Percentiles rank a stretch among this genome's conserved stretches.
Conservation (phyloP, 30 jellyfish, hydroid and myxozoan species). For the Turritopsis rubra region DNA sequence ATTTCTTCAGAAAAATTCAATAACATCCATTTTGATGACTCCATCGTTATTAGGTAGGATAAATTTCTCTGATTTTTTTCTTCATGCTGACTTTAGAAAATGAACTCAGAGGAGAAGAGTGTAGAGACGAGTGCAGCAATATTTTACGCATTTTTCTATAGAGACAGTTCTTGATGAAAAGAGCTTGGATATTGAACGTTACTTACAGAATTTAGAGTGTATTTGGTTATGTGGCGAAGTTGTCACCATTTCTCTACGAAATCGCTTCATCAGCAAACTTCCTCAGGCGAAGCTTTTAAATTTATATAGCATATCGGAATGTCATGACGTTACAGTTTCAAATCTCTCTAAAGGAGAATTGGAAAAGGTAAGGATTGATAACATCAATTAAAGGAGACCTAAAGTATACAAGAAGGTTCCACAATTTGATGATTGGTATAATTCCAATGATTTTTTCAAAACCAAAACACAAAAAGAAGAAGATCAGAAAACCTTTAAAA, state of each 20-base stretch:
- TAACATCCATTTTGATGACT: slow-evolving; percentile 64
- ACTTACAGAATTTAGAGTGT: slow-evolving; percentile 28
- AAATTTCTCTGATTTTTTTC: no score
- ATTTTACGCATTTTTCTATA: slow-evolving; percentile 24
- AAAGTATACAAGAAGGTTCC: no score
- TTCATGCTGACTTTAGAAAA: no score
- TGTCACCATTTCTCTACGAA: slow-evolving; percentile 74
- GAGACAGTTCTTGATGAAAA: slow-evolving; percentile 58
- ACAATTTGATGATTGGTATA: no score
- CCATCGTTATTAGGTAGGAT: slow-evolving; percentile 78
- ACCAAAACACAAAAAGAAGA: no score
- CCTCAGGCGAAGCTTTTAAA: slow-evolving; percentile 54
- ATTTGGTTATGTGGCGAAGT: slow-evolving; percentile 83
- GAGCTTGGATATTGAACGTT: slow-evolving; percentile 22
- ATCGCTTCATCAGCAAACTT: slow-evolving; percentile 45
- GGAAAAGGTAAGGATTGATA: slow-evolving; percentile 57
- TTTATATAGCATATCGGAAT: slow-evolving; percentile 73
- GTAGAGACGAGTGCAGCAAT: not conserved
- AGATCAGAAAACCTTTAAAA: no score
- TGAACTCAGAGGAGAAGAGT: not conserved
- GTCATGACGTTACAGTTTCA: slow-evolving; percentile 77
- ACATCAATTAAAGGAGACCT: no score
- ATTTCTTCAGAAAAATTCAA: slow-evolving; percentile 48
- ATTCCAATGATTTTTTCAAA: not conserved
- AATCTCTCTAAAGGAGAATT: slow-evolving; percentile 69